Base-by-base conservation (phyloP, 2,113 vertebrate genomes). In the Leuciscus idus region DNA sequence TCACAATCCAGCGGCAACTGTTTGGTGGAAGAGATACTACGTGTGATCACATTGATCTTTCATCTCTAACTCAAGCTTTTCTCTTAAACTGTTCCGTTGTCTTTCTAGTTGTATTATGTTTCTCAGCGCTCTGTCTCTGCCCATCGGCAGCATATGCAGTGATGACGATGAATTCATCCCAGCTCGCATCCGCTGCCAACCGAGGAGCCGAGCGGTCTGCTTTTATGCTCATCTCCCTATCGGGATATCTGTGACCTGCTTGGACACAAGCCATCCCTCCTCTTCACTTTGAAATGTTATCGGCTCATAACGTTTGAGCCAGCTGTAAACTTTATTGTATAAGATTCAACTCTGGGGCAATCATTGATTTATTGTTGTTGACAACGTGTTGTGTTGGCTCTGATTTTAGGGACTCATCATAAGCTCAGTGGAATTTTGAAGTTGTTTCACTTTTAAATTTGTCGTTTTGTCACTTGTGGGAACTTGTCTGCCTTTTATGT, bases 391-490 rank as follows among this genome's bases (percentile, higher is more conserved):
- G 26, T 66, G 68, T 72, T 62, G 50, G 28, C 21, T 12, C 26
- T 26, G n/a, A 70, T 6, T 30, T 83, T 39, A 66, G 10, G 23
- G 13, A 33, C 23, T 61, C 19, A 4, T 64, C 33, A 10, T 57
- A 23, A 30, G 21, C 39, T 79, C 19, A 50, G 30, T 79, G 30
- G 21, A 39, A 62, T 81, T 59, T 80, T 6, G 23, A 62, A 46
- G 33, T 50, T 23, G 46, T 82, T 68, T 82, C 2, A 0, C 28
- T 33, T 72, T 55, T 43, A 1, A 33, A 55, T 33, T 68, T 72
- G 46, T 70, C 19, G 1, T 43, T 57, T 48, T 93, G 91, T 93
- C 92, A 92, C 92, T 85, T 94, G 92, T 89, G 91, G 87, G 87
- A 91, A 93, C 94, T 91, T 95, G 92, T 85, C 50, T 76, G 55